Conservation (phyloP, 2,888 invertebrate species). For the Pyrochroa serraticornis region DNA sequence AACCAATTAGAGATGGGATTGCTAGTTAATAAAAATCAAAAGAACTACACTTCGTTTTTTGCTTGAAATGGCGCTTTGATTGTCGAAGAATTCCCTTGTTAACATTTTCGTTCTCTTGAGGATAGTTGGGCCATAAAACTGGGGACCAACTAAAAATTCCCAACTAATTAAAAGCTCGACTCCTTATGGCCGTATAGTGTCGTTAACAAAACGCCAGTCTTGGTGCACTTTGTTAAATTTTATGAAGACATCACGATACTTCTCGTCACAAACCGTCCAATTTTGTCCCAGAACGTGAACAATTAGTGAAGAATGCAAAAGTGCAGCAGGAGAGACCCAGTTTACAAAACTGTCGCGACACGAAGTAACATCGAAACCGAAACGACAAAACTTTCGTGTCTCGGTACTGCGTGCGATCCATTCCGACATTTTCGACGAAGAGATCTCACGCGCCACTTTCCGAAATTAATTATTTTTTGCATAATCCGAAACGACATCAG, state of each 20-base stretch:
- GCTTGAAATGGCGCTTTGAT: too few species aligned
- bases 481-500: not conserved
- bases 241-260: conserved; percentile 23
- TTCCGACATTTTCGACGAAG: conserved; percentile 38
- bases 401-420: conserved; percentile 38
- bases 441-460: conserved; percentile 37
- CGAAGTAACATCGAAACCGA: conserved; percentile 27
- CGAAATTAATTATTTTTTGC: not conserved
- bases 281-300: conserved; percentile 29
- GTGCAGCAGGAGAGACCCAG: conserved; percentile 11
- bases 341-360: conserved; percentile 29
- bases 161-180: too few species aligned
- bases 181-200: too few species aligned
- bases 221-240: conserved; percentile 19
- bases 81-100: too few species aligned
- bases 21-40: too few species aligned
- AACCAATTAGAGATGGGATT: too few species aligned
- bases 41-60: too few species aligned
- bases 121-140: too few species aligned
- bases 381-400: conserved; percentile 30
- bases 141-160: too few species aligned
- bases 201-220: not conserved
- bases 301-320: conserved; percentile 30
- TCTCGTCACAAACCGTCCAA: conserved; percentile 11
- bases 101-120: too few species aligned